Evolutionary conservation across 2,113 vertebrate species (phyloP).

Genomic region (Myocastor coypus): DNA sequence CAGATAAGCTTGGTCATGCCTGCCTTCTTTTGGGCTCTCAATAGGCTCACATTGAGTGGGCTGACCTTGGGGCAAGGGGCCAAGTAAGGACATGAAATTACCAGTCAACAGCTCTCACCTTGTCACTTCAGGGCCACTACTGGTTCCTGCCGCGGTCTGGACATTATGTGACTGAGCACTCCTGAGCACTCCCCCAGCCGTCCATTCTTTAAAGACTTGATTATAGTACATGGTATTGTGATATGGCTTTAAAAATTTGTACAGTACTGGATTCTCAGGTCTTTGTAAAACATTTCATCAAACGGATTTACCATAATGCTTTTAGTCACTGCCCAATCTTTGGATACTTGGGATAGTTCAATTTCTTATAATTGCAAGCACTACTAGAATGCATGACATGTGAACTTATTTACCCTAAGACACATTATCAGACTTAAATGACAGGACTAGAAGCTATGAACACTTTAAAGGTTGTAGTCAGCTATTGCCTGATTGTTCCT

Average conservation of each 20-base stretch:
- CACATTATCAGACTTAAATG: conserved; percentile 19
- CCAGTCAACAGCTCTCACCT: neutral
- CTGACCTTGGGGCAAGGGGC: neutral
- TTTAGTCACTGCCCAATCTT: neutral
- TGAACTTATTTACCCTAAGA: neutral
- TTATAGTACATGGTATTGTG: neutral
- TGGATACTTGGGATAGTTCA: neutral
- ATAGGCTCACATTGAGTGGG: neutral
- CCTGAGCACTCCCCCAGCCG: neutral
- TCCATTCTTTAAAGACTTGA: neutral
- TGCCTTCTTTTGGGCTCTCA: neutral
- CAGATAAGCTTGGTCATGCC: neutral
- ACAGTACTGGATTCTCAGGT: neutral
- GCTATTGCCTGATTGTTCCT: neutral
- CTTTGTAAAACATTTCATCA: neutral
- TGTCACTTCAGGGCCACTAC: accelerated
- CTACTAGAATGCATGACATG: neutral
- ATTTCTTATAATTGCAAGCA: conserved; percentile 21
- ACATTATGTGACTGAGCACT: neutral
- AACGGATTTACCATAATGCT: neutral
- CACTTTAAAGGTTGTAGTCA: neutral
- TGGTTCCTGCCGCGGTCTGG: neutral
- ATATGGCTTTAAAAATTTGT: neutral
- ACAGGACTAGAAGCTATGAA: neutral
- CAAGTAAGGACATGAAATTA: neutral